Conservation (phyloP, 2,888 invertebrate genomes). For the Ariolimax columbianus region DNA sequence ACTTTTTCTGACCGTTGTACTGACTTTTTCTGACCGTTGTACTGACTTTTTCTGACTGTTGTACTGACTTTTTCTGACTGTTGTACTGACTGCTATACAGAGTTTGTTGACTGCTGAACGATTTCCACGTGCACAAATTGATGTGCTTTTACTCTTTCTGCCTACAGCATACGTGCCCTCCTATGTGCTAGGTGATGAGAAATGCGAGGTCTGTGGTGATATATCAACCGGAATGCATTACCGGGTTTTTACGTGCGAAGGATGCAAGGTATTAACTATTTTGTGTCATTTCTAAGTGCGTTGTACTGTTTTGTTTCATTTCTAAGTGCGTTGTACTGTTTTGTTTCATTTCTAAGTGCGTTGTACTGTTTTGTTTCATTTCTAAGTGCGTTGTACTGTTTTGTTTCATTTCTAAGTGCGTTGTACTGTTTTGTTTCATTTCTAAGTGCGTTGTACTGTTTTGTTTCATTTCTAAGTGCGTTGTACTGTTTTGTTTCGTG, state of each 20-base stretch:
- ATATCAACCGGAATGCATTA: slow-evolving; percentile 80
- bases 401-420: too few relatives aligned
- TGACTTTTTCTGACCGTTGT: not conserved
- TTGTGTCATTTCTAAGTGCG: not conserved
- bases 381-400: too few relatives aligned
- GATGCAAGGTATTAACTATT: slow-evolving; percentile 78
- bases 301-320: too few relatives aligned
- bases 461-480: too few relatives aligned
- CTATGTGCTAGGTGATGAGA: slow-evolving; percentile 78
- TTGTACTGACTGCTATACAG: not conserved
- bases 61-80: not conserved
- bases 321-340: too few relatives aligned
- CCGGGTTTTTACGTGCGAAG: slow-evolving; percentile 80
- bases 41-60: not conserved
- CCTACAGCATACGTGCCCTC: slow-evolving; percentile 74
- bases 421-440: too few relatives aligned
- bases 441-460: too few relatives aligned
- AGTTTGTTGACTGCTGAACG: too few relatives aligned
- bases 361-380: too few relatives aligned
- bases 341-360: too few relatives aligned
- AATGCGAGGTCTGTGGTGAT: slow-evolving; percentile 80
- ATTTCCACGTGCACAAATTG: not conserved
- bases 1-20: not conserved
- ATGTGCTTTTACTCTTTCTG: too few relatives aligned
- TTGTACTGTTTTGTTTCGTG: too few relatives aligned